Evolutionary conservation across 2,797 vertebrate genomes (phyloP), one percentile per base, ranked within the genome.

Genomic region (Botia almorhae): DNA sequence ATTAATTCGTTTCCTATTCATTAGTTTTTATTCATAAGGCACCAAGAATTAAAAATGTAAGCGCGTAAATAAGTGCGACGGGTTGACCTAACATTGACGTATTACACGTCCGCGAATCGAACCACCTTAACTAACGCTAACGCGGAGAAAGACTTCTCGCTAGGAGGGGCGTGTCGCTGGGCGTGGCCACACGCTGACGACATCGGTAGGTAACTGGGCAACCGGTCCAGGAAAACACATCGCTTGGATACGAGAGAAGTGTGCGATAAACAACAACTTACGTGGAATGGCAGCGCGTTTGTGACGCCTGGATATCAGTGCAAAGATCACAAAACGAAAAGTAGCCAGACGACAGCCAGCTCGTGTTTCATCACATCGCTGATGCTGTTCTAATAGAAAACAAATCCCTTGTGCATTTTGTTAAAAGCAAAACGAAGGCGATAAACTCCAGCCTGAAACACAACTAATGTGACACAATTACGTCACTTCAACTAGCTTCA

Each of bases 221-320:
- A 95, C 92, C 71, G 56, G 86, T 16, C 78, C 86, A 91, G 90
- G 89, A 91, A 93, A 93, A 93, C 92, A 93, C 43, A 85, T 83
- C 86, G 75, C 92, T 65, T 91, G 86, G 92, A 91, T 83, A 94
- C 93, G 4, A 74, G 43, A 80, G 19, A 77, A 82, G 60, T 65
- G 79, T 51, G 43, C 7, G 2, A 13, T 39, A 80, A 88, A 93
- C 88, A 92, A 50, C 26, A 33, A 74, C 50, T 65, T 69, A 51
- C 7, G 75, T 56, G 60, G 70, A 85, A 77, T 58, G 78, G 78
- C 74, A 83, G 77, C 4, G 74, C 67, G 70, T 74, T 39, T 50
- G 58, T 78, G n/a, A 50, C 14, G 76, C 51, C 21, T 7, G 0
- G n/a, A 50, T 11, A 60, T 56, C 13, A 33, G 4, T 19, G 19